Base-by-base conservation (phyloP, 2,113 vertebrate genomes). In the Crypturellus undulatus region DNA sequence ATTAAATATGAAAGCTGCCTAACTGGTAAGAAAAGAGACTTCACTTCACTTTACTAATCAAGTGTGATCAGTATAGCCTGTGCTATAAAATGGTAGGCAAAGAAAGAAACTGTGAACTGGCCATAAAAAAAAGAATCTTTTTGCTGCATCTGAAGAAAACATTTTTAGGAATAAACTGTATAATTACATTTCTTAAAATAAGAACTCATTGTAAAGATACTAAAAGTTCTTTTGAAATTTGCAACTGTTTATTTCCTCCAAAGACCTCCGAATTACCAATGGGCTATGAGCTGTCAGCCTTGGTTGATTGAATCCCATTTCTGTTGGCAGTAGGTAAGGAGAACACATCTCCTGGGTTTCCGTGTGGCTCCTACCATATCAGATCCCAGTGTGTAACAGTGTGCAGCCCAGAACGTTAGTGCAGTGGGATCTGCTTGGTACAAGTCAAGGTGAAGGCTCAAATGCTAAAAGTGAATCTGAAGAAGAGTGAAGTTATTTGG, bases 1-100 rank as follows among this genome's bases (percentile, higher is more conserved):
- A 97, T 96, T 95, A 92, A 81, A 94, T 88, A 89, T 83, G 75
- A 92, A 95, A 76, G 80, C 36, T 56, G 59, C 89, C 45, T 92
- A 88, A 94, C 40, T 71, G 64, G 47, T 26, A 80, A 94, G 16
- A 92, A 95, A 90, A 64, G 28, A 63, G 34, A 49, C 73, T 91
- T 94, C 81, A 30, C 14, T 94, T 94, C 26, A 43, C 59, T 91
- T 90, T 95, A 58, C 32, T 93, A 96, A 95, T 90, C 5, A 21
- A 7, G 20, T 86, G 78, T 96, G 92, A 89, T 91, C 76, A 87
- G 16, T 87, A 43, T 91, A 36, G 73, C 40, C 34, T 38, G 32
- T 90, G 34, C 95, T 56, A 70, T 45, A 89, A 96, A 94, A 75
- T 36, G 59, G n/a, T 56, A 73, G 40, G 18, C 42, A 88, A 83